A percentile compares a stretch with the other conserved stretches of the same genome.
Evolutionary conservation across 2,888 invertebrate genomes (phyloP).

Genomic region (Ochropacha duplaris): DNA sequence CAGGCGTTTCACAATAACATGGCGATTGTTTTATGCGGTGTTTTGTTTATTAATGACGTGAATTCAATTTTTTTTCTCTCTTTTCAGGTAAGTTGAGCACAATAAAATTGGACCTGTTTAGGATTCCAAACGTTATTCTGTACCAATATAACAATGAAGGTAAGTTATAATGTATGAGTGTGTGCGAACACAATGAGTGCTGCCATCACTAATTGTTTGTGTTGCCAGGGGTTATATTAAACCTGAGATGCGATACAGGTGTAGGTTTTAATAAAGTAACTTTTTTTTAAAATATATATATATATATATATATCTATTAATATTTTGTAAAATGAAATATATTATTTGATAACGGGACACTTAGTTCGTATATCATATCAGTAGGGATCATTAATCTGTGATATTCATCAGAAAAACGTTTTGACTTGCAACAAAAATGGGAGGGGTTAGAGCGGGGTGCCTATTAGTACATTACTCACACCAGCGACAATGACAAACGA

Average conservation of each 20-base stretch:
- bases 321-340: too few relatives aligned
- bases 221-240: not conserved
- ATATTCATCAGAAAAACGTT: slow-evolving; percentile 47
- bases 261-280: too few relatives aligned
- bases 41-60: slow-evolving; percentile 54
- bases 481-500: slow-evolving; percentile 53
- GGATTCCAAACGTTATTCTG: slow-evolving; percentile 42
- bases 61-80: slow-evolving; percentile 51
- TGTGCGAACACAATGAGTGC: slow-evolving; percentile 25
- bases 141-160: slow-evolving; percentile 45
- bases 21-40: slow-evolving; percentile 43
- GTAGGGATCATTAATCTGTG: not conserved
- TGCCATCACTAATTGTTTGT: slow-evolving; percentile 3
- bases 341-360: too few relatives aligned
- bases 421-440: slow-evolving; percentile 46
- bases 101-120: slow-evolving; percentile 57
- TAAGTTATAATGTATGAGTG: slow-evolving; percentile 18
- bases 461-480: slow-evolving; percentile 58
- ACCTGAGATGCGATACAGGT: not conserved
- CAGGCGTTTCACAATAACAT: slow-evolving; percentile 36
- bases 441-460: slow-evolving; percentile 31
- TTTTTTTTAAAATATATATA: too few relatives aligned
- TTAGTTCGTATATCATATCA: not conserved
- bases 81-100: slow-evolving; percentile 71
- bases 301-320: too few relatives aligned